Evolutionary conservation across 2,888 invertebrate species (phyloP), one percentile per base, ranked within the genome.

Genomic region (Drosophila niveifrons): DNA sequence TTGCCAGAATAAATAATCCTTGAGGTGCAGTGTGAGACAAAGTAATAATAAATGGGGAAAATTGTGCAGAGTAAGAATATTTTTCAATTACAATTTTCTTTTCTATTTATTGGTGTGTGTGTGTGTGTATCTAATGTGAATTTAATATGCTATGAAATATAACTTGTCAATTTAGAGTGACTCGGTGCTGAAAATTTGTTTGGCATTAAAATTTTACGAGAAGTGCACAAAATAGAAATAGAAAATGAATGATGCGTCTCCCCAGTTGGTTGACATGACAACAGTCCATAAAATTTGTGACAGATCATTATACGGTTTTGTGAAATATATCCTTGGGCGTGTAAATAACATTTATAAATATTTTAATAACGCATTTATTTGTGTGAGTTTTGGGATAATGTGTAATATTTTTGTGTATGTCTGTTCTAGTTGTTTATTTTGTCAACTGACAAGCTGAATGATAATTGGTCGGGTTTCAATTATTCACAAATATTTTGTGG

Each of bases 381-480:
- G 55, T 23, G 23, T 23, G 23, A 51, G 15, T 48, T 66, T 53
- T 44, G 53, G 23, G 23, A 46, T 55, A 73, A 63, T 72, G 63
- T 56, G 51, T 8, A n/a, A 47, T 48, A 34, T 56, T 11, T 31
- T 31, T 2, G 9, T 36, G 36, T 46, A 31, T 44, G 44, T 41
- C 23, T 41, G 9, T 31, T 47, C 8, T 10, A 31, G 18, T 28
- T 28, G 13, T 13, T 47, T 47, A 31, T 31, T 69, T 75, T 82
- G 77, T 63, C 73, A 57, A 59, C 48, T 62, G 77, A 71, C 77
- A 79, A 62, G 55, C 47, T 56, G 18, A 29, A 56, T 28, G 68
- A 69, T 71, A 86, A 82, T 82, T 82, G 80, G 75, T 61, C 64
- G 50, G 44, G 34, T 67, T 64, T 82, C 67, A 82, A 85, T 85